Evolutionary conservation across 1,140 invertebrate genomes (phyloP), one percentile per base, ranked within the genome.

Genomic region (Vollenhovia emeryi): DNA sequence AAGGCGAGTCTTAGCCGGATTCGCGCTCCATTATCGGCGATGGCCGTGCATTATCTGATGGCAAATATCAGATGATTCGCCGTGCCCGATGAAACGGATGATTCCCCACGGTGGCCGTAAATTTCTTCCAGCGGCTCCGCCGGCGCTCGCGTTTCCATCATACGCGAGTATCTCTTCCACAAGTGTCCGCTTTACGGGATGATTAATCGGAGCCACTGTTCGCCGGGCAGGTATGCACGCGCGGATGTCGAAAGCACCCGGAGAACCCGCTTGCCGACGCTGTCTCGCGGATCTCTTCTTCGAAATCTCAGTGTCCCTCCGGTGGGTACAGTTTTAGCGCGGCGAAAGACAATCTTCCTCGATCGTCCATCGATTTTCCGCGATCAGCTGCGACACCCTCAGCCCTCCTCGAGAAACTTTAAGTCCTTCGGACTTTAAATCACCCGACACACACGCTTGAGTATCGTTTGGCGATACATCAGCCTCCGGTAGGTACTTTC

Each of bases 21-120:
- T 73, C 43, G 30, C 50, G 66, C 64, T 73, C 78, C 78, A 82
- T 84, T 75, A 64, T 60, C 57, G 57, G 57, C 40, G 27, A 75
- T 48, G 71, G 43, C 45, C 21, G 33, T 66, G 48, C 75, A 80
- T 89, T 87, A 89, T 84, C 88, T 90, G 62, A 87, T 50, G 24
- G 86, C 85, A 36, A 59, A 75, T 85, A 84, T 87, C 74, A 87
- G 75, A 82, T 62, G 33, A 11, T 59, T 66, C 68, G 40, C 76
- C 48, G 71, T 45, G 48, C 24, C 36, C 15, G 50, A 36, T 30
- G 74, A 66, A 13, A 45, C 33, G 36, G 13, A 13, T 57, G 33
- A 60, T 66, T 59, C 33, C 27, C 36, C 11, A 24, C 48, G 43
- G 2, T 48, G 52, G 43, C 59, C 27, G 24, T 57, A 50, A 62